These are phyloP conservation scores for Tapera naevia DNA, from an alignment of 2,797 vertebrate genomes.

Conservation along the genomic window DNA sequence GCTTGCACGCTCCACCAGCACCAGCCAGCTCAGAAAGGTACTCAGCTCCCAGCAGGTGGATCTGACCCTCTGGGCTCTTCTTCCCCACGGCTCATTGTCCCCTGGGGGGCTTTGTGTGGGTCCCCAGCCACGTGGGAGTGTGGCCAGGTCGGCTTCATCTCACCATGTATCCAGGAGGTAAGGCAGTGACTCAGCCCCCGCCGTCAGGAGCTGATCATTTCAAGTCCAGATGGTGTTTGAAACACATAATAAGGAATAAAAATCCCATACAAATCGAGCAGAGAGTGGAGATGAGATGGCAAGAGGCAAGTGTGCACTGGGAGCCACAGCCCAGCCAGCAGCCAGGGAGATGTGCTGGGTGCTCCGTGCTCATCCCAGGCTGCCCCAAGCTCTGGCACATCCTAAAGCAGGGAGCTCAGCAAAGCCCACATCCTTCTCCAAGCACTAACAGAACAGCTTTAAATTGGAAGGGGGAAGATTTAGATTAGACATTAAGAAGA, in stretches of 20 bases:
- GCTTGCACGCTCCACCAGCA: accelerated
- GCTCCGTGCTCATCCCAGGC: accelerated
- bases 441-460: background rate
- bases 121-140: accelerated
- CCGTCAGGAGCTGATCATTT: background rate
- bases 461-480: too few relatives aligned
- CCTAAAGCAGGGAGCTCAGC: background rate
- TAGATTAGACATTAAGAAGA: too few relatives aligned
- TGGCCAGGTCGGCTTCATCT: background rate
- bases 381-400: background rate
- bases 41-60: background rate
- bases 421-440: background rate
- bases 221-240: conserved; percentile 46
- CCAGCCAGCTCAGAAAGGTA: background rate
- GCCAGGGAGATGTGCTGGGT: background rate
- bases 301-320: background rate
- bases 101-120: background rate
- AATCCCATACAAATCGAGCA: background rate
- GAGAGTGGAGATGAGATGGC: background rate
- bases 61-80: accelerated
- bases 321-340: background rate
- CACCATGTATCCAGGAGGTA: background rate
- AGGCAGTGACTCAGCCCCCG: background rate
- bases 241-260: background rate
- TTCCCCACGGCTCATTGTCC: background rate